phyloP scores from a whole-genome alignment of 1,140 invertebrate species.

The Hyposmocoma kahamanoa region DNA sequence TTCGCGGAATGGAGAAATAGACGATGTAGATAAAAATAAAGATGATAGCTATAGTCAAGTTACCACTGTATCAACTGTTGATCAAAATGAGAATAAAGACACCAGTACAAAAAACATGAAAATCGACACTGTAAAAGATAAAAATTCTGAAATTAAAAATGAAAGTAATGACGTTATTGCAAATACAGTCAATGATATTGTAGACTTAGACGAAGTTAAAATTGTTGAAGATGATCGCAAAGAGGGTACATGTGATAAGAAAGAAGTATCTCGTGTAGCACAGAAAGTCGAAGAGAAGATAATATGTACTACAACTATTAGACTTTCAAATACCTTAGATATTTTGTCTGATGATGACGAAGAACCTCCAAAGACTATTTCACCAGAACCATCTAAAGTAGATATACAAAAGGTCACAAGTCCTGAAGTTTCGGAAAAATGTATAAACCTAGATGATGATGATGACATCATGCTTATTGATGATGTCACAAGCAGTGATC shows the following conservation, averaged over 20 bases:
- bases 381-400: constrained; percentile 8
- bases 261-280: too few relatives aligned
- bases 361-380: constrained; percentile 15
- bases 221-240: too few relatives aligned
- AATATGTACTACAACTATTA: constrained; percentile 30
- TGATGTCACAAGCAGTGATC: constrained; percentile 26
- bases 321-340: constrained; percentile 51
- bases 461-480: constrained; percentile 54
- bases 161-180: constrained; percentile 13
- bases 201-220: too few relatives aligned
- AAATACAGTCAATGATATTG: too few relatives aligned
- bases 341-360: constrained; percentile 59
- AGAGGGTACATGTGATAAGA: too few relatives aligned
- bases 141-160: constrained; percentile 3
- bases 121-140: constrained; percentile 1
- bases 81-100: too few relatives aligned
- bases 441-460: constrained; percentile 47
- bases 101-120: background rate
- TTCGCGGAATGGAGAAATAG: background rate
- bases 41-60: background rate
- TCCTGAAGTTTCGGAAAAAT: constrained; percentile 28
- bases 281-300: too few relatives aligned
- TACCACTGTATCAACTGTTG: background rate
- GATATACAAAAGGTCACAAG: background rate
- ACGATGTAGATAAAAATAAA: background rate